These are phyloP conservation scores for Columba guinea DNA, from an alignment of 2,797 vertebrate species.

Conservation along the genomic window DNA sequence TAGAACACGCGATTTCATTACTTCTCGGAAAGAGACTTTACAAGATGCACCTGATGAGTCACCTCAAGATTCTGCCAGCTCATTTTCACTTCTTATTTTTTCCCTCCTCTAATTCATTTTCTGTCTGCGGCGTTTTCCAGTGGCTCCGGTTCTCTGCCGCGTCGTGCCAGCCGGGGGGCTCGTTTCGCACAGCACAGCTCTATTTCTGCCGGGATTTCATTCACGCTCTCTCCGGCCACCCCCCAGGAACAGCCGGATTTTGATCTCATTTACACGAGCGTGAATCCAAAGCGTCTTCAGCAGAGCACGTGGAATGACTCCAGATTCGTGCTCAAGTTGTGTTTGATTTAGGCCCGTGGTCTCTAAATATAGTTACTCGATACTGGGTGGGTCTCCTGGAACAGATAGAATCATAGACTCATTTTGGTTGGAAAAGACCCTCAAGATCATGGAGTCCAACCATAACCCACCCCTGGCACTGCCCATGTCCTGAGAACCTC, in stretches of 20 bases:
- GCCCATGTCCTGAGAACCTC: too few species aligned
- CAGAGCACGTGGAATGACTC: accelerated
- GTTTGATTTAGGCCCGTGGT: background rate
- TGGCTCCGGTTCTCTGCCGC: background rate
- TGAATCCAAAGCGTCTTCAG: background rate
- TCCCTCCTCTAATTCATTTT: slow-evolving; percentile 47
- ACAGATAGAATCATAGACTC: background rate
- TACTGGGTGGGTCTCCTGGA: background rate
- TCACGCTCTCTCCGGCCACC: background rate
- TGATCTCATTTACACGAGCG: background rate
- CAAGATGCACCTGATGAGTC: slow-evolving; percentile 73
- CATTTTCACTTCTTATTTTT: slow-evolving; percentile 45
- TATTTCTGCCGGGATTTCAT: background rate
- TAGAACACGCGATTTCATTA: slow-evolving; percentile 59
- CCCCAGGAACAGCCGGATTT: background rate
- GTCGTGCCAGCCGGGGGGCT: slow-evolving; percentile 9
- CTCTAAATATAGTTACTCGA: background rate
- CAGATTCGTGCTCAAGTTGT: background rate
- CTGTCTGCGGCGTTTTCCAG: slow-evolving; percentile 43
- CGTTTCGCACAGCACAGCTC: background rate
- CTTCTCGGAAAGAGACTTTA: slow-evolving; percentile 61
- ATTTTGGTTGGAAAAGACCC: too few species aligned
- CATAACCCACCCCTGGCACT: too few species aligned
- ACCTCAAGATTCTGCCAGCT: slow-evolving; percentile 66
- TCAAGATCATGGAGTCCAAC: too few species aligned